A percentile compares a stretch with the other conserved stretches of the same genome.
Conservation (phyloP, 2,888 invertebrate genomes). For the Byasa hedistus region DNA sequence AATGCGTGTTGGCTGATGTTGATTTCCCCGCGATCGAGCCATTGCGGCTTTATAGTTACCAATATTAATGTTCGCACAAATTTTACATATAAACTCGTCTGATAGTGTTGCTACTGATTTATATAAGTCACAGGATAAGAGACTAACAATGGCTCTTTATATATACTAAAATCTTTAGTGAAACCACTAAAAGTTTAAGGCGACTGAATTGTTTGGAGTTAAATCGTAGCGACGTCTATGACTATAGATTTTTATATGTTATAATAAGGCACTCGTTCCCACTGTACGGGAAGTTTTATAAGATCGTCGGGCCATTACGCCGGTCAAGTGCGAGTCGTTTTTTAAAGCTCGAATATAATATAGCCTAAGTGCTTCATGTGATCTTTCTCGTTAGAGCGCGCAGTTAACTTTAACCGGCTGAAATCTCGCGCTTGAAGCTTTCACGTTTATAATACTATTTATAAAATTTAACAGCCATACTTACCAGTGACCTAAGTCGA, state of each 20-base stretch:
- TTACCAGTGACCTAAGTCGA: conserved; percentile 34
- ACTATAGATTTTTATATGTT: not conserved
- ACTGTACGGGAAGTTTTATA: too few species aligned
- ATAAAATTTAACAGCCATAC: conserved; percentile 32
- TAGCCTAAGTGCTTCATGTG: conserved; percentile 37
- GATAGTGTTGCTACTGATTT: too few species aligned
- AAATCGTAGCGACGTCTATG: not conserved
- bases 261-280: too few species aligned
- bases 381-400: conserved; percentile 34
- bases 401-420: conserved; percentile 36
- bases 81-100: conserved; percentile 12
- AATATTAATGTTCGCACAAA: conserved; percentile 26
- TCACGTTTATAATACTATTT: conserved; percentile 33
- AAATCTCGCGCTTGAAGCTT: conserved; percentile 38
- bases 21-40: too few species aligned
- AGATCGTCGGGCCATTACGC: too few species aligned
- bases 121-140: too few species aligned
- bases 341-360: conserved; percentile 22
- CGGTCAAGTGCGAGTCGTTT: not conserved
- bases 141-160: too few species aligned
- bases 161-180: too few species aligned
- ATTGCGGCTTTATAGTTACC: conserved; percentile 18
- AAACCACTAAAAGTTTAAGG: too few species aligned
- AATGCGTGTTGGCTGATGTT: too few species aligned
- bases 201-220: not conserved